phyloP scores from a whole-genome alignment of 2,797 vertebrate genomes.

The Hirundo rustica region DNA sequence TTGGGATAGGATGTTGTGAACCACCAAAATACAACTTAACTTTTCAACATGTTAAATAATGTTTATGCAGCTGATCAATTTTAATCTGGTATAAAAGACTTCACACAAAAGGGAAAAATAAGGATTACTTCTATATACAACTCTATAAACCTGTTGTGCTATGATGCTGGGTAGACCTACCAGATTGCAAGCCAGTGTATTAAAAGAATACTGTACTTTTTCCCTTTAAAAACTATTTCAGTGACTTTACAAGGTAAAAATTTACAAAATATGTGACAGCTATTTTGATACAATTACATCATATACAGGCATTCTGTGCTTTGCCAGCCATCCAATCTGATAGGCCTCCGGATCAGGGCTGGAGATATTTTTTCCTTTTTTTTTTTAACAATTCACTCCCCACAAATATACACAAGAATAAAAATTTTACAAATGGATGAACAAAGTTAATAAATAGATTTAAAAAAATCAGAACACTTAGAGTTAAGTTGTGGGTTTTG shows the following conservation, averaged over 20 bases:
- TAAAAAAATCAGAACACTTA: constrained; percentile 78
- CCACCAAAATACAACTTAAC: constrained; percentile 86
- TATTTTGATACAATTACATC: constrained; percentile 93
- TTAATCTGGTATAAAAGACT: constrained; percentile 80
- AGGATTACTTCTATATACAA: constrained; percentile 82
- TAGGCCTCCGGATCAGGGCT: constrained; percentile 77
- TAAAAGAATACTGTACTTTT: constrained; percentile 92
- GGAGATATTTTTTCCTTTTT: constrained; percentile 63
- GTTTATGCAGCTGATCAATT: constrained; percentile 77
- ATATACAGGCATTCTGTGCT: constrained; percentile 94
- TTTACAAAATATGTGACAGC: constrained; percentile 93
- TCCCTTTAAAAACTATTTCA: constrained; percentile 90
- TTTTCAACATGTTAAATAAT: constrained; percentile 79
- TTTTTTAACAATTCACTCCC: constrained; percentile 74
- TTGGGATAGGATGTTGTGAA: constrained; percentile 79
- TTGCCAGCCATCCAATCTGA: constrained; percentile 85
- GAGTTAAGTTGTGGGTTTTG: constrained; percentile 81
- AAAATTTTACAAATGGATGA: constrained; percentile 84
- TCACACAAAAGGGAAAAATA: constrained; percentile 74
- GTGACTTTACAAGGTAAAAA: constrained; percentile 99
- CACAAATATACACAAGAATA: constrained; percentile 83
- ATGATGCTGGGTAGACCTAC: constrained; percentile 80
- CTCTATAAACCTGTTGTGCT: constrained; percentile 82
- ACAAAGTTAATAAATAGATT: constrained; percentile 84
- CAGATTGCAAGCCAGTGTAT: constrained; percentile 96